Evolutionary conservation across 2,113 vertebrate genomes (phyloP), one percentile per base, ranked within the genome.

Genomic region (Peromyscus maniculatus): DNA sequence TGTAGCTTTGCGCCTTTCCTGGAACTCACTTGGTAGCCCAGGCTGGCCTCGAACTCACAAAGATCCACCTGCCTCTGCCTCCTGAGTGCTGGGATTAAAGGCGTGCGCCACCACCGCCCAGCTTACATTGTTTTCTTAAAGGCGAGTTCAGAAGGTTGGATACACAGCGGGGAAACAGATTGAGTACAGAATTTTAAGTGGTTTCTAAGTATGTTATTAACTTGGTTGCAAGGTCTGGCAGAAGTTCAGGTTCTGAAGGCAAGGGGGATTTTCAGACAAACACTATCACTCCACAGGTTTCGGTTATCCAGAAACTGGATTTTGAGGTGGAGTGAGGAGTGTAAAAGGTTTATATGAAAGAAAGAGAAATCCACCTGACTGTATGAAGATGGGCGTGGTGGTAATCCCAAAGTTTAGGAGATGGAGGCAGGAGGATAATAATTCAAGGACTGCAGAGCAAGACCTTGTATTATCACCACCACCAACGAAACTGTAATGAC

Each of bases 291-390:
- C 67, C 52, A 62, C 43, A 43, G 64, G 33, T 39, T 75, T 75
- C 24, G 15, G 49, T 94, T 96, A 72, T 95, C 86, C 22, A 72
- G 66, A 89, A 80, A 83, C 33, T 69, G 43, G 88, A 93, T 72
- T 19, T 77, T 49, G 55, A 96, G 46, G 31, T 83, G 13, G 74
- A 79, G 33, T 89, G 93, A 87, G 49, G 52, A 59, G 57, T 89
- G 13, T 62, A 33, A 71, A n/a, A 66, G 8, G 6, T 84, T 92
- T 69, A 67, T 24, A n/a, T 46, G 79, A 91, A 95, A 93, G 15
- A 71, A 62, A 66, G 91, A 72, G 95, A 93, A 77, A 43, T 19
- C 1, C 0, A 33, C 36, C 31, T 91, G 86, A 36, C 52, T 82
- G 78, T 49, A 55, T 82, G 55, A 83, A 59, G 11, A 17, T 31